These are phyloP conservation scores for Chloebia gouldiae DNA, from an alignment of 2,113 vertebrate species.

Conservation along the genomic window DNA sequence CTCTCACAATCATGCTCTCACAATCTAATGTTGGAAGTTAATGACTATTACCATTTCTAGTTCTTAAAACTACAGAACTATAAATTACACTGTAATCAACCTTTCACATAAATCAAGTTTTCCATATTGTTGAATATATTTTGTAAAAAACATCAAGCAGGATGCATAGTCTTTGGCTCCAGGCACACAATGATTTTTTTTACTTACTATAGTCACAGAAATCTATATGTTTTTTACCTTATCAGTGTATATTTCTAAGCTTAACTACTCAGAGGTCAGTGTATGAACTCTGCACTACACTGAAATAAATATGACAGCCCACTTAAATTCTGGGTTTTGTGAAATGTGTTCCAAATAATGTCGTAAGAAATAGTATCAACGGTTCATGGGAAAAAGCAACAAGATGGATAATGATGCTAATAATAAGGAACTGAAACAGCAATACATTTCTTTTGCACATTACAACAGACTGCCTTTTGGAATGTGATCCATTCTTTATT, in stretches of 20 bases:
- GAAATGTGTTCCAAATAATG: neutral
- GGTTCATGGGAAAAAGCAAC: neutral
- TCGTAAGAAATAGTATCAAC: neutral
- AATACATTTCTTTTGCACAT: neutral
- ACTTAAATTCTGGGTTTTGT: neutral
- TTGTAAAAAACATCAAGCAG: neutral
- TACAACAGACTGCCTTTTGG: neutral
- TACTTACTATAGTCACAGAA: neutral
- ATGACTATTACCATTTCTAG: neutral
- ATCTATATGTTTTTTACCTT: neutral
- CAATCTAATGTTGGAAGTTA: conserved; percentile 17
- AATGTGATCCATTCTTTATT: neutral
- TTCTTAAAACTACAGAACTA: conserved; percentile 23
- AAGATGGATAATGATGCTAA: neutral
- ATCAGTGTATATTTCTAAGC: neutral
- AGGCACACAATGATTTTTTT: neutral
- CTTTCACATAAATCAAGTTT: conserved; percentile 41
- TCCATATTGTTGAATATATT: neutral
- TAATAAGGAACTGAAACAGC: neutral
- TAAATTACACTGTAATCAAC: conserved; percentile 48
- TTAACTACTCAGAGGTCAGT: neutral
- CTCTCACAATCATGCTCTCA: neutral
- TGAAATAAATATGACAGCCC: neutral
- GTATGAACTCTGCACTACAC: neutral
- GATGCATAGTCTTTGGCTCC: neutral